phyloP scores from a whole-genome alignment of 2,797 vertebrate species.

The Coreius guichenoti region DNA sequence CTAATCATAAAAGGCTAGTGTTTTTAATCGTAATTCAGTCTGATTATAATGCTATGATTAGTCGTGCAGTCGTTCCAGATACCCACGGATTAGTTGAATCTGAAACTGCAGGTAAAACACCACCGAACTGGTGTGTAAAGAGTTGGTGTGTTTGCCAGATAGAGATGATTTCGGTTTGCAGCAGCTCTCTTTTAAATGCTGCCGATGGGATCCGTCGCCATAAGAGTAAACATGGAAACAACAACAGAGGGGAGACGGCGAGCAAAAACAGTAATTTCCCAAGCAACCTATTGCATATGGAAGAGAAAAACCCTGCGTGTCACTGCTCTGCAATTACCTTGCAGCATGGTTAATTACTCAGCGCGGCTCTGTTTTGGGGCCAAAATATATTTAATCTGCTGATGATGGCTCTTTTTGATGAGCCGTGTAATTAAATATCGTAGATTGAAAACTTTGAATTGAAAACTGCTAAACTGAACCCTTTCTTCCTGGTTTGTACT shows the following conservation, averaged over 20 bases:
- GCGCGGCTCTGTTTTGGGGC: slow-evolving; percentile 1
- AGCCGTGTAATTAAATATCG: slow-evolving; percentile 49
- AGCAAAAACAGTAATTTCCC: slow-evolving; percentile 44
- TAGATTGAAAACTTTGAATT: slow-evolving; percentile 15
- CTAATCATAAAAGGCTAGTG: background rate
- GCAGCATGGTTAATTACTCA: slow-evolving; percentile 33
- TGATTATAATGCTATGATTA: background rate
- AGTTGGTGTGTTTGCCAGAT: background rate
- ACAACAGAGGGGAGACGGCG: background rate
- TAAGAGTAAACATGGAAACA: slow-evolving; percentile 27
- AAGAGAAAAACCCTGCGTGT: background rate
- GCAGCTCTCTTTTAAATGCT: background rate
- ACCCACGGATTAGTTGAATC: background rate
- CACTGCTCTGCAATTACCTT: slow-evolving; percentile 42
- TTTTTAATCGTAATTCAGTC: background rate
- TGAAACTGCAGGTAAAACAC: background rate
- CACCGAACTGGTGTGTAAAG: background rate
- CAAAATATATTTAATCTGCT: slow-evolving; percentile 43
- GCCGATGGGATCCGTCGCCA: background rate
- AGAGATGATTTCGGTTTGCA: background rate
- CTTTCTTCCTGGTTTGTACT: background rate
- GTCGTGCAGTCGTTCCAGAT: too few species aligned
- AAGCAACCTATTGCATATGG: slow-evolving; percentile 42
- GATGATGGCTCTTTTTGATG: slow-evolving; percentile 44
- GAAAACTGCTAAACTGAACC: background rate